Base-by-base conservation (phyloP, 2,797 vertebrate species). In the Triplophysa bombifrons region DNA sequence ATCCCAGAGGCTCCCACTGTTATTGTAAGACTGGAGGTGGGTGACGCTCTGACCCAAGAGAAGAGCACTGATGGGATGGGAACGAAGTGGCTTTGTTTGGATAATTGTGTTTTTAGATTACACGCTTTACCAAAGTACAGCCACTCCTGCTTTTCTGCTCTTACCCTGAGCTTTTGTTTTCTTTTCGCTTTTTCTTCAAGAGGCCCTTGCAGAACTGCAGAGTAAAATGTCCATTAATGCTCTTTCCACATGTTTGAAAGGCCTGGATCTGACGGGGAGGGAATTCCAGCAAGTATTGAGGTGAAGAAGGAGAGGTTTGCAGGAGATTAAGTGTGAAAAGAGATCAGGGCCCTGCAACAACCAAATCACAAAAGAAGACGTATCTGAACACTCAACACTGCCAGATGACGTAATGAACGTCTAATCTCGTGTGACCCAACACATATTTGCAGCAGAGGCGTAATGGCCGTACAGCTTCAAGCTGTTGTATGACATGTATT, bases 1-100 rank as follows among this genome's bases (percentile, higher is more conserved):
- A 93, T 87, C 90, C 78, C 71, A 56, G 66, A 89, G 90, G 89
- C 90, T 91, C 86, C 78, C 79, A 60, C 72, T 93, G 91, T 94
- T 94, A 87, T 94, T 93, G 89, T 88, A 92, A 88, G 92, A 89
- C 90, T 90, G n/a, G 89, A 92, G 90, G 85, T 89, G 90, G 91
- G 92, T 90, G 92, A 93, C 92, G 91, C 90, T 89, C 85, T 91
- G 92, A 90, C 88, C 89, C 87, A 86, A 68, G 84, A 82, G 85
- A 89, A 91, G 91, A 87, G 89, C 71, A 89, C 87, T 88, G 16
- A 78, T 2, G 8, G 91, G 87, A 91, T 82, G 85, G 85, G 88
- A 86, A 87, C 89, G 91, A 90, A 91, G 74, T 34, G 86, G 74
- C 83, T 90, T 92, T 93, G 91, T 93, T 94, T 93, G 89, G 89